phyloP scores from a whole-genome alignment of 2,113 vertebrate genomes.

The Probosciger aterrimus region DNA sequence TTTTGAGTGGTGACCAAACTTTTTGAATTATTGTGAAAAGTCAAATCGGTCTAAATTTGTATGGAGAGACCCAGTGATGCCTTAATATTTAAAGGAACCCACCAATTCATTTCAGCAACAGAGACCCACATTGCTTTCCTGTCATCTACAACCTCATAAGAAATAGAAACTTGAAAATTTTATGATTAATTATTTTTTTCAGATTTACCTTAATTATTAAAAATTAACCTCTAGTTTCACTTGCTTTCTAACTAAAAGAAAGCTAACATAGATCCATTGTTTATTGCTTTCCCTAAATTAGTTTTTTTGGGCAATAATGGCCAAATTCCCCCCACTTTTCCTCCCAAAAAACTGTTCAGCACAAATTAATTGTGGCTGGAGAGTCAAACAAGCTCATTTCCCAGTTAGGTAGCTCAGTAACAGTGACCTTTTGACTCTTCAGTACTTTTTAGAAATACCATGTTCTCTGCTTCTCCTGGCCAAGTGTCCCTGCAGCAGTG shows the following conservation, averaged over 20 bases:
- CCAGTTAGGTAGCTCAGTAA: neutral
- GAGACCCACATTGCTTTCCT: neutral
- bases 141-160: neutral
- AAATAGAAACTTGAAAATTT: neutral
- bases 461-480: neutral
- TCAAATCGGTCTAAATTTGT: neutral
- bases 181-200: neutral
- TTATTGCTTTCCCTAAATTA: neutral
- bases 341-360: neutral
- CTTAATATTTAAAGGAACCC: neutral
- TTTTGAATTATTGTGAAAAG: neutral
- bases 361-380: neutral
- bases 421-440: neutral
- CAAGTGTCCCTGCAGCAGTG: rapidly evolving
- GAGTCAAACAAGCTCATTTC: neutral
- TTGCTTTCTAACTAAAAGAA: neutral
- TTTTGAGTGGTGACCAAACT: neutral
- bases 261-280: neutral
- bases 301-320: neutral
- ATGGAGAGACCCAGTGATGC: neutral
- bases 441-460: neutral
- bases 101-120: neutral
- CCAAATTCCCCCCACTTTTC: neutral
- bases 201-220: neutral
- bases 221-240: neutral